Conservation (phyloP, 1,140 invertebrate species). For the Zaprionus davidi region DNA sequence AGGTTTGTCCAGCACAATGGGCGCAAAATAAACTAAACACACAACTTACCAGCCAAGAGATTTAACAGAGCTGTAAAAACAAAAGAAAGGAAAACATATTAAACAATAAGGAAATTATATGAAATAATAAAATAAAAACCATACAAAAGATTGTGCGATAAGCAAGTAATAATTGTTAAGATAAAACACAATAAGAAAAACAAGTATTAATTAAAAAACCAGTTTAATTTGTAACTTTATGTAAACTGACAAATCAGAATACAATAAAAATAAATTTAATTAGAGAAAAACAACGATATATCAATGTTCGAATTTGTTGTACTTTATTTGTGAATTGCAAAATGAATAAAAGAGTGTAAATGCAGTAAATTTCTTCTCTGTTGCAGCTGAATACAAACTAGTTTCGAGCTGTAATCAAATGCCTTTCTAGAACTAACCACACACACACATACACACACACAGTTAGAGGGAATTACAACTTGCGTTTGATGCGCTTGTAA, state of each 20-base stretch:
- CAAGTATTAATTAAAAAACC: neutral
- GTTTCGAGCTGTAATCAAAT: slow-evolving; percentile 32
- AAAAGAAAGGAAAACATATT: slow-evolving; percentile 25
- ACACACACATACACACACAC: neutral
- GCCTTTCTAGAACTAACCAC: slow-evolving; percentile 3
- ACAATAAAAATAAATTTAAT: neutral
- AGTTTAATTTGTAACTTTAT: neutral
- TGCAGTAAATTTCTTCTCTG: slow-evolving; percentile 1
- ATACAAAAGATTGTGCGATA: neutral
- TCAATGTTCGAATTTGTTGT: no score
- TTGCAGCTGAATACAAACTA: slow-evolving; percentile 24
- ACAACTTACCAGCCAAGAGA: slow-evolving; percentile 68
- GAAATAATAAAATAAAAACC: slow-evolving; percentile 13
- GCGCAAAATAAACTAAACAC: slow-evolving; percentile 30
- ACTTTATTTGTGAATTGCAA: no score
- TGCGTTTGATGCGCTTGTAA: slow-evolving; percentile 28
- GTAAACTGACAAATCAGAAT: neutral
- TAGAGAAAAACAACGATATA: neutral
- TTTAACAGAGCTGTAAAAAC: slow-evolving; percentile 58
- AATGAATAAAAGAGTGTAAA: neutral
- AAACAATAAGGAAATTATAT: slow-evolving; percentile 11
- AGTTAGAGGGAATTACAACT: slow-evolving; percentile 8
- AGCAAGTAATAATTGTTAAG: slow-evolving; percentile 5
- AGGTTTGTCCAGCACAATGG: neutral
- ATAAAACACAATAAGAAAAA: neutral